A percentile compares a stretch with the other conserved stretches of the same genome.
Evolutionary conservation across 2,797 vertebrate species (phyloP).

Genomic region (Onychomys torridus): DNA sequence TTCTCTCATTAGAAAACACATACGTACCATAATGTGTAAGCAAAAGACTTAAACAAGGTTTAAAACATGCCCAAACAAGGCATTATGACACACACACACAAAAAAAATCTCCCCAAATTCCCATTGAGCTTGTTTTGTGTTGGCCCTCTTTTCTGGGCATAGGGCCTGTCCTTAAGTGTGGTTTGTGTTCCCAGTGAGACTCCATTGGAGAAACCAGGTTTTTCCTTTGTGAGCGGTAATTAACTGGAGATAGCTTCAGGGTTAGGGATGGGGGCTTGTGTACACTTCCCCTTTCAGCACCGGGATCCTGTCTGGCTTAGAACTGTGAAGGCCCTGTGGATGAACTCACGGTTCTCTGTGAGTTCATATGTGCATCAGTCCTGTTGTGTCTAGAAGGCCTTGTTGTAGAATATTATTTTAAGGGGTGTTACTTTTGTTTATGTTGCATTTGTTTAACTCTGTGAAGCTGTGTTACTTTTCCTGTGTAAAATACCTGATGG

Average conservation of each 20-base stretch:
- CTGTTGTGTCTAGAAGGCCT: neutral
- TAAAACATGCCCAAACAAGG: neutral
- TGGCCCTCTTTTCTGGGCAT: neutral
- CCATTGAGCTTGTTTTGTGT: neutral
- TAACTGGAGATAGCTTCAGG: neutral
- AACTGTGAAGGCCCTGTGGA: neutral
- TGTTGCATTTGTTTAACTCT: too few relatives aligned
- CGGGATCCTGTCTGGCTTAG: neutral
- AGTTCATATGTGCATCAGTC: neutral
- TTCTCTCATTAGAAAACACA: neutral
- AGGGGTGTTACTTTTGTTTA: too few relatives aligned
- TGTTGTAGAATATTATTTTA: too few relatives aligned
- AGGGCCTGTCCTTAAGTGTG: neutral
- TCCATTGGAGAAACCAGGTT: neutral
- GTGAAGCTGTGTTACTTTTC: too few relatives aligned
- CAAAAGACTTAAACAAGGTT: neutral
- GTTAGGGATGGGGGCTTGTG: neutral
- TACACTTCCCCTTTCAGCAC: neutral
- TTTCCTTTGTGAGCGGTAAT: neutral
- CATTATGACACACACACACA: neutral
- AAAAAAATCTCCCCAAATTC: neutral
- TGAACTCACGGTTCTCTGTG: neutral
- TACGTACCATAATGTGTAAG: neutral
- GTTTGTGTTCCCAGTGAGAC: neutral
- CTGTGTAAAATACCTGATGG: too few relatives aligned